phyloP scores from a whole-genome alignment of 1,140 invertebrate species.

The Anthonomus grandis region DNA sequence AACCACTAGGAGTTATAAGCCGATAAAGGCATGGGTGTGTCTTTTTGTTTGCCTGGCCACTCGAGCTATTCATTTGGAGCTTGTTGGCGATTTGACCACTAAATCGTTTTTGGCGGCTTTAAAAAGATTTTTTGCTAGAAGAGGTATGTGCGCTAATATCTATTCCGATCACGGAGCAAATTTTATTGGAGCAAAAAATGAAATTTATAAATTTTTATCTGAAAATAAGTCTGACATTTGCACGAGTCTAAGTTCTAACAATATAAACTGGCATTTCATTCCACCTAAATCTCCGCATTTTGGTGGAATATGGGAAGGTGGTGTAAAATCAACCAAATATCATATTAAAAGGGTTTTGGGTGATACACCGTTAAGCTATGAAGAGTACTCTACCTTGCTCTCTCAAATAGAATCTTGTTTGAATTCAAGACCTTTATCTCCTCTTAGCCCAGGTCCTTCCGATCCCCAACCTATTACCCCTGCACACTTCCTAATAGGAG shows the following conservation, averaged over 20 bases:
- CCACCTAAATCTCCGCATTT: conserved; percentile 26
- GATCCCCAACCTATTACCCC: no score
- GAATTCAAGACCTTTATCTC: no score
- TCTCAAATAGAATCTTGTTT: no score
- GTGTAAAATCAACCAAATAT: neutral
- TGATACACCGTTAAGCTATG: neutral
- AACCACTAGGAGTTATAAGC: neutral
- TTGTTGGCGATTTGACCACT: conserved; percentile 40
- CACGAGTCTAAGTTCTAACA: conserved; percentile 32
- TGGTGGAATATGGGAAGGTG: conserved; percentile 28
- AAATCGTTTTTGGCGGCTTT: conserved; percentile 45
- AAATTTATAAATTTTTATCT: neutral
- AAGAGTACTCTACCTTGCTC: conserved; percentile 2
- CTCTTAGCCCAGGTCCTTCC: no score
- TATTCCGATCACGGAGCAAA: conserved; percentile 42
- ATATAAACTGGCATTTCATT: conserved; percentile 33
- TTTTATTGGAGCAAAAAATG: conserved; percentile 38
- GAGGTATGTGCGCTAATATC: conserved; percentile 35
- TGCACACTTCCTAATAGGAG: conserved; percentile 46
- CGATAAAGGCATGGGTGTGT: neutral
- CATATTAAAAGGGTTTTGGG: conserved; percentile 26
- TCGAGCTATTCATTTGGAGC: conserved; percentile 50
- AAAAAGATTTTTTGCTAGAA: conserved; percentile 43
- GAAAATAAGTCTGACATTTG: neutral
- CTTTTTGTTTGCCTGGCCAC: conserved; percentile 24